Evolutionary conservation across 2,888 invertebrate genomes (phyloP).

Genomic region (Rhingia rostrata): DNA sequence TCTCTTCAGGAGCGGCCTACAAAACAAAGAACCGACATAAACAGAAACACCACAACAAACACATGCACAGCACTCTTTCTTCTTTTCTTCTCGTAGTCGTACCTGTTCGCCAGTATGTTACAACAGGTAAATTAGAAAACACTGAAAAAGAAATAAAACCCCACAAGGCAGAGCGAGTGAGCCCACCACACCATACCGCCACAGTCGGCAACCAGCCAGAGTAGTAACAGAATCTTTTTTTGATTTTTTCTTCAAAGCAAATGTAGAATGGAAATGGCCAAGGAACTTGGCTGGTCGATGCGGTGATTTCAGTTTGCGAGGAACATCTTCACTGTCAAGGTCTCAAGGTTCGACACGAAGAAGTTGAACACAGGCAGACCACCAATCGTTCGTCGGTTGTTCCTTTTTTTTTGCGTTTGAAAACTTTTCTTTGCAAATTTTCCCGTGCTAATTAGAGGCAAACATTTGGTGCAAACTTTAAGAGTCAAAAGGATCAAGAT

Average conservation of each 20-base stretch:
- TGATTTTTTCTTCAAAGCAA: slow-evolving; percentile 12
- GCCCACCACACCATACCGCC: slow-evolving; percentile 26
- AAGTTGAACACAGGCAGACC: slow-evolving; percentile 36
- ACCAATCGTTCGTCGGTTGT: slow-evolving; percentile 44
- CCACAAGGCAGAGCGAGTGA: slow-evolving; percentile 44
- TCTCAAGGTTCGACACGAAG: slow-evolving; percentile 80
- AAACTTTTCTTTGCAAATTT: neutral
- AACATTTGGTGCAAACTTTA: neutral
- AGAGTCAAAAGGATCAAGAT: slow-evolving; percentile 22
- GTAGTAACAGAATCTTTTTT: no score
- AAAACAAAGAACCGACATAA: slow-evolving; percentile 24
- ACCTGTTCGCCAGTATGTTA: slow-evolving; percentile 70
- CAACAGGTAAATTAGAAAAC: slow-evolving; percentile 74
- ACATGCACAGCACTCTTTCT: slow-evolving; percentile 54
- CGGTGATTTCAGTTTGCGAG: slow-evolving; percentile 81
- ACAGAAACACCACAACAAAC: slow-evolving; percentile 26
- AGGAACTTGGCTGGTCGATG: slow-evolving; percentile 78
- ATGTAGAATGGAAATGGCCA: slow-evolving; percentile 77
- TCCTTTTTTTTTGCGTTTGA: slow-evolving; percentile 10
- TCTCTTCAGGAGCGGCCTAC: slow-evolving; percentile 50
- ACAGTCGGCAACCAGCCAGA: slow-evolving; percentile 15
- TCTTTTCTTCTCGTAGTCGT: slow-evolving; percentile 43
- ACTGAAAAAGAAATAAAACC: slow-evolving; percentile 34
- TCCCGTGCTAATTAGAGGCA: slow-evolving; percentile 40
- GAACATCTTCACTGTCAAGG: slow-evolving; percentile 84